Conservation (phyloP, 1,140 invertebrate genomes). For the Pogonomyrmex californicus region DNA sequence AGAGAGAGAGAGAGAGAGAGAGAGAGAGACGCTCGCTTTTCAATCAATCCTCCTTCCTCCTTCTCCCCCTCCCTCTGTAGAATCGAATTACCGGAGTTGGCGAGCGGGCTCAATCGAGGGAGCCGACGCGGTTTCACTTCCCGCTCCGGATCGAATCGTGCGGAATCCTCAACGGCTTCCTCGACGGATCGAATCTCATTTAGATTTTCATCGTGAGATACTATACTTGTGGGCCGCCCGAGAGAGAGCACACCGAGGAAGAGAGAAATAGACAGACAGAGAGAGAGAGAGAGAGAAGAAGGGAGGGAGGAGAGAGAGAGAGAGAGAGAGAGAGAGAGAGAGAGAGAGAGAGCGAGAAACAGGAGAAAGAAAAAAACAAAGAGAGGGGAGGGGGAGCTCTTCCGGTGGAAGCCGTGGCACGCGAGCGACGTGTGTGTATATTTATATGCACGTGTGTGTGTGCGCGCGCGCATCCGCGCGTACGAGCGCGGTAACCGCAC, state of each 20-base stretch:
- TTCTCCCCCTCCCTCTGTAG: conserved; percentile 6
- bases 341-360: background rate
- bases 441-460: background rate
- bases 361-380: no score
- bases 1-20: no score
- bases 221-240: conserved; percentile 13
- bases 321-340: background rate
- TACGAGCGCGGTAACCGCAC: conserved; percentile 29
- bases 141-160: conserved; percentile 73
- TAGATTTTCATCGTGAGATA: conserved; percentile 77
- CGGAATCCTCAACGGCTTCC: conserved; percentile 70
- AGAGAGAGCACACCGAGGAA: background rate
- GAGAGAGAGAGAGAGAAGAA: no score
- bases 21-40: conserved; percentile 16
- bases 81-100: conserved; percentile 70
- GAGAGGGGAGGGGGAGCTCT: no score
- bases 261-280: no score
- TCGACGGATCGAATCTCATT: conserved; percentile 79
- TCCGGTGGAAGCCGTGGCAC: conserved; percentile 56
- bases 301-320: background rate
- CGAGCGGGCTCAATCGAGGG: conserved; percentile 31
- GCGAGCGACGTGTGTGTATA: conserved; percentile 39
- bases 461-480: background rate
- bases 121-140: conserved; percentile 71
- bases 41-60: conserved; percentile 20